Evolutionary conservation across 2,797 vertebrate species (phyloP), one percentile per base, ranked within the genome.

Genomic region (Setipinna tenuifilis): DNA sequence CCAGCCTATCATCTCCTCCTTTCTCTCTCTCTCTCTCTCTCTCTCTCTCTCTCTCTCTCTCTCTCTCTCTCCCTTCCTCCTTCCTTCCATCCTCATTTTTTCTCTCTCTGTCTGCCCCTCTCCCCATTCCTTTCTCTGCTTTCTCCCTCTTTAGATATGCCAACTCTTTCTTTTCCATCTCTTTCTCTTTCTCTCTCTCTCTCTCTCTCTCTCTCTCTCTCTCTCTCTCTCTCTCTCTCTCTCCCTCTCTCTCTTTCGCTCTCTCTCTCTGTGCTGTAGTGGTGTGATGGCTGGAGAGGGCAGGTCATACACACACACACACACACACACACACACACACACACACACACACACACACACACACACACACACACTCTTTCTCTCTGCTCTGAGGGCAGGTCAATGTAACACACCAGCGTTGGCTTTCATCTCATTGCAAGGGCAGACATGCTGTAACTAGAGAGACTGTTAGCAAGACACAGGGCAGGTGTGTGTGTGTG

Each of bases 131-230:
- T 41, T 41, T 80, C 7, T 9, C 50, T 54, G 50, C 2, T 54
- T 54, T 54, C 50, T 54, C 50, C 14, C 50, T 54, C 50, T 54
- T 14, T 54, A 41, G 35, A 41, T 41, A 41, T 41, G 35, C 35
- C 35, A 41, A 5, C 35, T 41, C 35, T 41, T 5, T 6, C 28
- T 5, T 71, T 28, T 16, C 25, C 25, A 17, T 11, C 28, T 31
- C 84, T 85, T 87, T 88, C 85, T 57, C 86, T 89, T 89, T 80
- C 88, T 89, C 88, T 59, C 83, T 68, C 61, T 80, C 48, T 25
- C 41, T 23, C 48, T 11, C 54, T 17, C 35, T 62, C 87, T 87
- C 84, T 31, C 61, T 21, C 80, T 19, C 44, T 44, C 21, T 62
- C n/a, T 65, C 10, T 21, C 61, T 23, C n/a, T 62, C 61, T 65